Conservation (phyloP, 2,113 vertebrate genomes). For the Puffinus mauretanicus region DNA sequence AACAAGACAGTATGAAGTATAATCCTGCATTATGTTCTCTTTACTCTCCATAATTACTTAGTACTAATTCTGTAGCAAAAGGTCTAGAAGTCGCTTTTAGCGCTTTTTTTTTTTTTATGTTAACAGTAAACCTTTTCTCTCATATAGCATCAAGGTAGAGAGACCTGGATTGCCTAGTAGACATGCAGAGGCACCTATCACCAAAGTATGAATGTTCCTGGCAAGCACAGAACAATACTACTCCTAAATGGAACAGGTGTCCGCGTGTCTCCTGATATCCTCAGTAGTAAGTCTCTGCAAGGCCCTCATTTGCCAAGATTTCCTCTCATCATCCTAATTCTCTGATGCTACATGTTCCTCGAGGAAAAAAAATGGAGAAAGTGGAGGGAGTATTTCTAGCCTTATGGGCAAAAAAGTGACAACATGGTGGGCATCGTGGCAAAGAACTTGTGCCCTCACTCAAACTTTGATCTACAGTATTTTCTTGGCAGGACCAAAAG, state of each 20-base stretch:
- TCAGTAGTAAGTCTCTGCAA: background rate
- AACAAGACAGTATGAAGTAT: background rate
- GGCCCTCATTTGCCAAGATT: background rate
- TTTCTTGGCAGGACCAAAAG: background rate
- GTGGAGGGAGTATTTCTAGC: background rate
- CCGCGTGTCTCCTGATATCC: background rate
- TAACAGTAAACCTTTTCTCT: background rate
- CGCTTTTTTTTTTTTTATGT: background rate
- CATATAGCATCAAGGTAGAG: background rate
- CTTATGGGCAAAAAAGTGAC: background rate
- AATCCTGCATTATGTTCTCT: background rate
- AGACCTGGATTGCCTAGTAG: background rate
- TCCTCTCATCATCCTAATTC: background rate
- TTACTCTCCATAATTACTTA: background rate
- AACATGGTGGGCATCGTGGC: background rate
- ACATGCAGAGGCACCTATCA: background rate
- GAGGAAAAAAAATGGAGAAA: accelerated
- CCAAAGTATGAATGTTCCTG: background rate
- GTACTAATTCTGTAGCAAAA: background rate
- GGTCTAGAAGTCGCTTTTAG: background rate
- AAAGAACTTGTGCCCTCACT: background rate
- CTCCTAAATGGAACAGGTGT: background rate
- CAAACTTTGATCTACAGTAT: background rate
- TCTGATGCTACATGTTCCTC: background rate
- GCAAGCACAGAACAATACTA: background rate